These are phyloP conservation scores for Hypanus sabinus DNA, from an alignment of 2,113 vertebrate genomes.

Conservation along the genomic window DNA sequence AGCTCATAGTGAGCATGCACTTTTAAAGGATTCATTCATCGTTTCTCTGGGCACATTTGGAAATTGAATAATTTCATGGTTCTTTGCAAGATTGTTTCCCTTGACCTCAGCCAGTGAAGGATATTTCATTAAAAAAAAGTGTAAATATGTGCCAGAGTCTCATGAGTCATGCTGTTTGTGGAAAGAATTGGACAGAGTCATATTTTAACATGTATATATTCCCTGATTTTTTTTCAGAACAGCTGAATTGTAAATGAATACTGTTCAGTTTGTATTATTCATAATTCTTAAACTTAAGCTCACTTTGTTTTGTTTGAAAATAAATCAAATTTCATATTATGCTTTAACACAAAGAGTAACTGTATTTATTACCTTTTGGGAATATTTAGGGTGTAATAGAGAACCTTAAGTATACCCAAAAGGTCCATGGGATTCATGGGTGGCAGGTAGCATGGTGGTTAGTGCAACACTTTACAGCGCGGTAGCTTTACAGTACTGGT, in stretches of 20 bases:
- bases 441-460: too few relatives aligned
- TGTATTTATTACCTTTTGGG: not conserved
- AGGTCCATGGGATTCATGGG: too few relatives aligned
- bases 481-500: too few relatives aligned
- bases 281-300: not conserved
- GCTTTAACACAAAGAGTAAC: not conserved
- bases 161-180: not conserved
- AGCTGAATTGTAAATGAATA: not conserved
- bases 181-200: not conserved
- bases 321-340: not conserved
- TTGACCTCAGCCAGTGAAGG: not conserved
- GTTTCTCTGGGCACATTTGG: not conserved
- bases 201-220: not conserved
- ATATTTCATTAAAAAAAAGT: not conserved
- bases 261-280: not conserved
- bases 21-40: slow-evolving; percentile 8
- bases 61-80: slow-evolving; percentile 18
- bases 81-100: slow-evolving; percentile 4
- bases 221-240: not conserved
- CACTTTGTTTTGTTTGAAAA: not conserved
- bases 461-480: too few relatives aligned
- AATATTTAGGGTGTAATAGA: not conserved
- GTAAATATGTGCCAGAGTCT: not conserved
- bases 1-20: not conserved
- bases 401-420: too few relatives aligned